phyloP scores from a whole-genome alignment of 2,113 vertebrate genomes.

The Pelecanus crispus region DNA sequence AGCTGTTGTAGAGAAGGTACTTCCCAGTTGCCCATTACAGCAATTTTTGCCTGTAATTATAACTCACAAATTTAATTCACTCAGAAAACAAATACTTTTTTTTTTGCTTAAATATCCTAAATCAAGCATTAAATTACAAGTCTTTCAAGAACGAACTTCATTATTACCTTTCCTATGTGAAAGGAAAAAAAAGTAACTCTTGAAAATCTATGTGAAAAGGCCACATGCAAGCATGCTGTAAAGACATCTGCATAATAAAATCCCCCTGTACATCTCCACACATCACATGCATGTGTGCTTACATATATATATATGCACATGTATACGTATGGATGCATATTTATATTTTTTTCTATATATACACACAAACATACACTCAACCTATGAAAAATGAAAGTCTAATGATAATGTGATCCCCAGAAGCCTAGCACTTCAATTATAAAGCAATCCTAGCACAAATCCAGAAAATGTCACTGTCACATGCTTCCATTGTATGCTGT shows the following conservation, averaged over 20 bases:
- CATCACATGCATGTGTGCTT: not conserved
- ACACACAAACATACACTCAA: not conserved
- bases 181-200: not conserved
- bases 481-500: conserved; percentile 37
- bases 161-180: not conserved
- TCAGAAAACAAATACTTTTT: not conserved
- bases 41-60: conserved; percentile 4
- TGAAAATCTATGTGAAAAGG: not conserved
- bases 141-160: not conserved
- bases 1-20: not conserved
- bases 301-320: not conserved
- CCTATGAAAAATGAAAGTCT: not conserved
- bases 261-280: not conserved
- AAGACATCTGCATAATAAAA: not conserved
- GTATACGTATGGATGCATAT: not conserved
- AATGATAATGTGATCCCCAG: not conserved
- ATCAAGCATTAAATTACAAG: conserved; percentile 43
- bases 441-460: conserved; percentile 39
- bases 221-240: not conserved
- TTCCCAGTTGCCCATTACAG: not conserved
- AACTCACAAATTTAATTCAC: not conserved
- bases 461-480: conserved; percentile 61
- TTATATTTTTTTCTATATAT: not conserved
- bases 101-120: conserved; percentile 11
- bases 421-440: conserved; percentile 58